These are phyloP conservation scores for Phoebastria nigripes DNA, from an alignment of 2,797 vertebrate genomes.

Conservation along the genomic window DNA sequence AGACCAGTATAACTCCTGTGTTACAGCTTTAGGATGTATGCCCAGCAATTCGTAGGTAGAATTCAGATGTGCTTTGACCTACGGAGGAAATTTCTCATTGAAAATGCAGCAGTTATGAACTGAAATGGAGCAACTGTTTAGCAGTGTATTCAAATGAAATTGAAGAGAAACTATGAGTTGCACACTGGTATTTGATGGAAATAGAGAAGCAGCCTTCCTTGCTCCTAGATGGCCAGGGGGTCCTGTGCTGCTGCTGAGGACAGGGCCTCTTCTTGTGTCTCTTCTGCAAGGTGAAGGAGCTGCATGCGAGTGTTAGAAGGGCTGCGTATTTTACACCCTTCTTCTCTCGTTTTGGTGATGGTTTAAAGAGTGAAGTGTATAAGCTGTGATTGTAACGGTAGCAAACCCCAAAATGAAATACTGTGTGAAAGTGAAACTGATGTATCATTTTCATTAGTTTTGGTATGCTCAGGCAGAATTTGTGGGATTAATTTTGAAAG, in stretches of 20 bases:
- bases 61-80: neutral
- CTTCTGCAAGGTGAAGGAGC: neutral
- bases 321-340: neutral
- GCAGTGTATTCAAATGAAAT: neutral
- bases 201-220: neutral
- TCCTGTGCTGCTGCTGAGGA: neutral
- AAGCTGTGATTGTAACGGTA: neutral
- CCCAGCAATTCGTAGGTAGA: neutral
- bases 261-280: neutral
- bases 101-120: neutral
- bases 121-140: neutral
- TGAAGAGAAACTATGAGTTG: neutral
- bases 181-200: neutral
- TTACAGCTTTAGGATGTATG: neutral
- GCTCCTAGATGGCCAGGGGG: neutral
- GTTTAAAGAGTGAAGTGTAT: neutral
- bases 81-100: neutral
- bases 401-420: constrained; percentile 27
- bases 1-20: neutral
- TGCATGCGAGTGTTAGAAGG: neutral
- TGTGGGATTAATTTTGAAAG: constrained; percentile 56
- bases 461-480: constrained; percentile 36
- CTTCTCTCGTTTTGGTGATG: neutral
- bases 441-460: constrained; percentile 49
- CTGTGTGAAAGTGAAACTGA: constrained; percentile 31